Evolutionary conservation across 1,140 invertebrate species (phyloP), one percentile per base, ranked within the genome.

Genomic region (Hydropsyche tenuis): DNA sequence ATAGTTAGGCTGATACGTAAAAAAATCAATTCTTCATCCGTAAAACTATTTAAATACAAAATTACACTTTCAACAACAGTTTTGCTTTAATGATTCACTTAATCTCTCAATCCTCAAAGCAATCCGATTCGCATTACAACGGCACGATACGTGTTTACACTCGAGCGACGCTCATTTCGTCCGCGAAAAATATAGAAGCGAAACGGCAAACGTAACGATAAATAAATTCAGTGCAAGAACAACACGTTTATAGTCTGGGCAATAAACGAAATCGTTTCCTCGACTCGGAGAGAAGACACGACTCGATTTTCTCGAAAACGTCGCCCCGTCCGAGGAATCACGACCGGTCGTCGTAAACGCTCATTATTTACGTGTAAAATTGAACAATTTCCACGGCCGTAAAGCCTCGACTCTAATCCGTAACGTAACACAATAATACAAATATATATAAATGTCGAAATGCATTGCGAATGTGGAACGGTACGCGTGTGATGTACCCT

Each of bases 281-380:
- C 30, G 30, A 37, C 30, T 37, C 30, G 30, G n/a, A 18, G 16
- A 53, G 20, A 53, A 53, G 48, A 20, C 48, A 53, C 20, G 20
- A 53, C 20, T 53, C 48, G 48, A 53, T 53, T 53, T 53, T 53
- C 48, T 53, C 46, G 12, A 53, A 20, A 18, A 53, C 48, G 48
- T 53, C 48, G 20, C 16, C 16, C 20, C 48, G 48, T 7, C 48
- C 20, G 16, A 20, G 18, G 48, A 53, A 53, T 53, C 48, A 53
- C 48, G 48, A 53, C 48, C 48, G 48, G 20, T 16, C 48, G 48
- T 53, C 48, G 48, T 53, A 53, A 53, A 53, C 16, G 48, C 48
- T 53, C 20, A 53, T 53, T 53, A 53, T 53, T 53, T 53, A 53
- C 20, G 14, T 53, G 48, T 53, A 53, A 53, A 53, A 53, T 53